Evolutionary conservation across 2,797 vertebrate species (phyloP), one percentile per base, ranked within the genome.

Genomic region (Pseudochromis fuscus): DNA sequence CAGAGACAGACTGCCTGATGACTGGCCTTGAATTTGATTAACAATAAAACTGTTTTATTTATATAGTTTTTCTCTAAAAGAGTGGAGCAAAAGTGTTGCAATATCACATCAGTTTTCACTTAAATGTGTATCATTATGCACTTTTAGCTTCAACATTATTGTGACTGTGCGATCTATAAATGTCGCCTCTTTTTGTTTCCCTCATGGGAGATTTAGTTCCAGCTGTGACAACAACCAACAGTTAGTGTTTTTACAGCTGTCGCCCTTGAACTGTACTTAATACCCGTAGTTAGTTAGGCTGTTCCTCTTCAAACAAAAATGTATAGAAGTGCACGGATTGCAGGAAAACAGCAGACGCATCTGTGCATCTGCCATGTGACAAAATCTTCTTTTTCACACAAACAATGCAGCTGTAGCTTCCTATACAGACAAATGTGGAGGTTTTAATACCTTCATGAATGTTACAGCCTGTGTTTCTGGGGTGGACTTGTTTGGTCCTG

Each of bases 181-280:
- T 44, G 7, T n/a, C 10, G 7, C 19, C 40, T 21, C 13, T 7
- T 9, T 66, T 56, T 58, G 18, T 21, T 40, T 25, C 53, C 28
- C 40, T 21, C 18, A 7, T 55, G 27, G 38, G 37, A 72, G 25
- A 59, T 57, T 61, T 44, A 59, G 60, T 50, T 30, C 31, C 82
- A 85, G 80, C 84, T 85, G 81, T 81, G 67, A 67, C 44, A 81
- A 77, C 67, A 76, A n/a, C 15, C 31, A 68, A 57, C 57, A 52
- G 42, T 48, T 62, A 21, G 50, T 86, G 77, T 82, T 82, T 75
- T 72, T 53, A 79, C 77, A 83, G 82, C 82, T 87, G 79, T 31
- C 46, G 28, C 33, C 49, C 30, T 45, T 64, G 55, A 56, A 37
- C 78, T 62, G 50, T 18, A 49, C 57, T 44, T 62, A 67, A 77